phyloP scores from a whole-genome alignment of 2,888 invertebrate genomes.

The Synergus gifuensis region DNA sequence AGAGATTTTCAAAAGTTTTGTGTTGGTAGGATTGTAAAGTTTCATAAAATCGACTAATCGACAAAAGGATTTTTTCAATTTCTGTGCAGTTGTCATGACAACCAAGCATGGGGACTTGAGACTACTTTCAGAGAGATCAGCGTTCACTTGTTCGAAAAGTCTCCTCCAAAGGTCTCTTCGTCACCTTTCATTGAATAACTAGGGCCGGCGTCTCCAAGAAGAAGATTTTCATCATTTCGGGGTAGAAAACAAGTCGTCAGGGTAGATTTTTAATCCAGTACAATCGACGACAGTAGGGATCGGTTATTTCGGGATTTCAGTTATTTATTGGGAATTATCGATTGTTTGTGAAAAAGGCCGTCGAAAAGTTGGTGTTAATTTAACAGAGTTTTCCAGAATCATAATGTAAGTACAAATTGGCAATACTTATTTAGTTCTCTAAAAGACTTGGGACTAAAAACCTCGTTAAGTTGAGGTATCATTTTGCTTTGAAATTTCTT shows the following conservation, averaged over 20 bases:
- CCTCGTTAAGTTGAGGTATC: not conserved
- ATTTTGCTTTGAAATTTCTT: not conserved
- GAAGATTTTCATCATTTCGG: not conserved
- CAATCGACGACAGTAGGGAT: not conserved
- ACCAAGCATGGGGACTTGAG: conserved; percentile 63
- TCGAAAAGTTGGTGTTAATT: conserved; percentile 48
- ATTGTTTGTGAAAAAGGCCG: conserved; percentile 1
- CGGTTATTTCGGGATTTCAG: not conserved
- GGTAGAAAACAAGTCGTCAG: not conserved
- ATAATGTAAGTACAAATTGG: conserved; percentile 63
- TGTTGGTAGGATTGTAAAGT: too few species aligned
- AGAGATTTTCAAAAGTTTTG: too few species aligned
- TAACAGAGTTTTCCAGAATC: conserved; percentile 49
- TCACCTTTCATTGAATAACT: conserved; percentile 49
- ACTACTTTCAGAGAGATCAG: conserved; percentile 70
- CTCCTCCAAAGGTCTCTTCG: conserved; percentile 60
- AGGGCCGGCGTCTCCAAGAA: conserved; percentile 2
- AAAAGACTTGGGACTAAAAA: not conserved
- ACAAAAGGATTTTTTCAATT: not conserved
- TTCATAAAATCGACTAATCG: too few species aligned
- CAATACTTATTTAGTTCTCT: conserved; percentile 25
- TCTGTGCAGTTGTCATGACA: conserved; percentile 65
- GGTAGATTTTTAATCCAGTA: not conserved
- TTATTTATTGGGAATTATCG: conserved; percentile 12
- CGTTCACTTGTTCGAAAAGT: conserved; percentile 47